Conservation (phyloP, 2,797 vertebrate species). For the Alca torda region DNA sequence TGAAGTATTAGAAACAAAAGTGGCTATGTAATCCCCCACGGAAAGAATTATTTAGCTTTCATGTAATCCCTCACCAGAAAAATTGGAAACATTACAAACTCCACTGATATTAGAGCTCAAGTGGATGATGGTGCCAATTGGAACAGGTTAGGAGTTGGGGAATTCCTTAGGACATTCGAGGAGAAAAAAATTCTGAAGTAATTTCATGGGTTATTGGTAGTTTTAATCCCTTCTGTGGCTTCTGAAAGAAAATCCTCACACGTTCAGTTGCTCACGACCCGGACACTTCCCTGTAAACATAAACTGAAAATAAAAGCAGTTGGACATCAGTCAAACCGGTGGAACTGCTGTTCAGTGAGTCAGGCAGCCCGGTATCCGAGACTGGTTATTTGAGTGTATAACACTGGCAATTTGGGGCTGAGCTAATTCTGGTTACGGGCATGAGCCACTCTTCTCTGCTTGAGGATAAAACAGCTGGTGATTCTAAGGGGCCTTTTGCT, state of each 20-base stretch:
- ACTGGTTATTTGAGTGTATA: not conserved
- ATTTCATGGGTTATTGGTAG: not conserved
- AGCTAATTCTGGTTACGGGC: not conserved
- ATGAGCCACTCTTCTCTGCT: not conserved
- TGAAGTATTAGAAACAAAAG: not conserved
- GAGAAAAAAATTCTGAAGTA: not conserved
- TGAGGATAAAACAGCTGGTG: not conserved
- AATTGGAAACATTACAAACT: not conserved
- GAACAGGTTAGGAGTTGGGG: not conserved
- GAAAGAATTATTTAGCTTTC: conserved; percentile 28
- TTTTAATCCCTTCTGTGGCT: not conserved
- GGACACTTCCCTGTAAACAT: not conserved
- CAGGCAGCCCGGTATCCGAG: not conserved
- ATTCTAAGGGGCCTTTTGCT: not conserved
- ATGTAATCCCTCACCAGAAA: conserved; percentile 35
- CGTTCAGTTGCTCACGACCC: not conserved
- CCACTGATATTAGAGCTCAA: not conserved
- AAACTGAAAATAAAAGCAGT: not conserved
- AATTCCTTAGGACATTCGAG: not conserved
- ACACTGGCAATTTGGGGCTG: not conserved
- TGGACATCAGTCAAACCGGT: not conserved
- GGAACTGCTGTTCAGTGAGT: not conserved
- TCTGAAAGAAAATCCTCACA: not conserved
- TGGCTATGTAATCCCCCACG: not conserved
- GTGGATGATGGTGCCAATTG: not conserved